phyloP scores from a whole-genome alignment of 2,888 invertebrate genomes.

The Parapristionchus giblindavisi region DNA sequence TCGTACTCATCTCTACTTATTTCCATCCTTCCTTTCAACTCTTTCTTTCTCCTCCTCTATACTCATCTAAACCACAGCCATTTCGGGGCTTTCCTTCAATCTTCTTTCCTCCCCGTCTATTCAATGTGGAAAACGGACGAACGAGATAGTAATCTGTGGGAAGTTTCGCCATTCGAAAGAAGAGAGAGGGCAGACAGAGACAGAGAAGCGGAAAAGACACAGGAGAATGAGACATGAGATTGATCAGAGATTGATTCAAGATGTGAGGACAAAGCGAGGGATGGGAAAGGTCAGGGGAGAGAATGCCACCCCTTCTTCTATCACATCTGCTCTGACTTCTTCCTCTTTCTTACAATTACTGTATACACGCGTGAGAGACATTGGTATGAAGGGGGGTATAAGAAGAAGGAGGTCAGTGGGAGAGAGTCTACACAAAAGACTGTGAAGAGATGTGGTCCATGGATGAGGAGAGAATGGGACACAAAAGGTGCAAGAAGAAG shows the following conservation, averaged over 20 bases:
- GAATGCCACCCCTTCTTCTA: too few species aligned
- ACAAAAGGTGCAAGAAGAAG: background rate
- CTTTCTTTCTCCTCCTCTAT: slow-evolving; percentile 21
- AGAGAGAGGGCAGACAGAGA: background rate
- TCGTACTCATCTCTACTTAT: background rate
- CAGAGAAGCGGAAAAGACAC: background rate
- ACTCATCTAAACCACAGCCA: slow-evolving; percentile 23
- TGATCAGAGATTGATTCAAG: background rate
- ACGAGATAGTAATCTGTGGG: background rate
- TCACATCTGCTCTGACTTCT: too few species aligned
- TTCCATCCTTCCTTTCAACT: background rate
- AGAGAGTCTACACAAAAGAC: slow-evolving; percentile 4
- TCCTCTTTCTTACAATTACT: too few species aligned
- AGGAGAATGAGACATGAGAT: background rate
- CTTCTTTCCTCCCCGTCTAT: slow-evolving; percentile 12
- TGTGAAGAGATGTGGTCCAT: background rate
- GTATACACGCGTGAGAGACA: too few species aligned
- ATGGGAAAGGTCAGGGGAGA: background rate
- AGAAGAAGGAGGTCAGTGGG: slow-evolving; percentile 19
- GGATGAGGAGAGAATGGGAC: slow-evolving; percentile 14
- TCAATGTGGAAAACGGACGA: slow-evolving; percentile 8
- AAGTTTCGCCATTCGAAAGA: background rate
- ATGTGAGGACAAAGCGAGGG: background rate
- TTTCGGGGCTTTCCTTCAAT: background rate
- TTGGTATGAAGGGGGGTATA: too few species aligned